Conservation (phyloP, 2,797 vertebrate genomes). For the Enteromius treurensis region DNA sequence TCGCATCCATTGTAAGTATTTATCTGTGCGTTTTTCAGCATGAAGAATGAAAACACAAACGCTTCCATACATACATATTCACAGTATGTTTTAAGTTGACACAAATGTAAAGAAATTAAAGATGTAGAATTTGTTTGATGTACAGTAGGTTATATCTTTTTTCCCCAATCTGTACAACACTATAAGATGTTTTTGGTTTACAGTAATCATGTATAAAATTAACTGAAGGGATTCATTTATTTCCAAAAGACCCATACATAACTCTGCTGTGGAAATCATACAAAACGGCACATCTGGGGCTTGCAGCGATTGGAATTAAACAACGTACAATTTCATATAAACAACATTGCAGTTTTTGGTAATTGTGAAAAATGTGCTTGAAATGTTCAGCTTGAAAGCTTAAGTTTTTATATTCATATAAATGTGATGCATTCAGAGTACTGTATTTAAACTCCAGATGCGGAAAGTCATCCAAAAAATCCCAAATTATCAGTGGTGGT, state of each 20-base stretch:
- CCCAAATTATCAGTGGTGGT: constrained; percentile 4
- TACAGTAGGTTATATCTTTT: background rate
- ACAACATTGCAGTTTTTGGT: background rate
- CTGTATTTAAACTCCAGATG: background rate
- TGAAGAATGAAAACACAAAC: background rate
- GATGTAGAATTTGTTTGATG: background rate
- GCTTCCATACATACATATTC: background rate
- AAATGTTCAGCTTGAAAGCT: constrained; percentile 10
- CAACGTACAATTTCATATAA: constrained; percentile 25
- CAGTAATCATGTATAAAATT: background rate
- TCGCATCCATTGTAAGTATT: background rate
- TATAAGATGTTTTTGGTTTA: background rate
- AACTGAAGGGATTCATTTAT: constrained; percentile 10
- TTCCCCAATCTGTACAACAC: constrained; percentile 14
- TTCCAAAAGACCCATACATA: constrained; percentile 4
- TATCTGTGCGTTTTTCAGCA: background rate
- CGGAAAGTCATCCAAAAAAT: background rate
- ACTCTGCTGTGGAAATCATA: constrained; percentile 14
- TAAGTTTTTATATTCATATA: constrained; percentile 7
- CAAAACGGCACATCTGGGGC: constrained; percentile 21
- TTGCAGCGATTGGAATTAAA: constrained; percentile 3
- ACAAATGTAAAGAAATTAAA: background rate
- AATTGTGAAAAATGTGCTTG: constrained; percentile 22
- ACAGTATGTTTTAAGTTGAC: background rate
- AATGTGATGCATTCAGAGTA: constrained; percentile 9